These are phyloP conservation scores for Brachionus paranguensis DNA, from an alignment of 1,140 invertebrate genomes.

Conservation along the genomic window DNA sequence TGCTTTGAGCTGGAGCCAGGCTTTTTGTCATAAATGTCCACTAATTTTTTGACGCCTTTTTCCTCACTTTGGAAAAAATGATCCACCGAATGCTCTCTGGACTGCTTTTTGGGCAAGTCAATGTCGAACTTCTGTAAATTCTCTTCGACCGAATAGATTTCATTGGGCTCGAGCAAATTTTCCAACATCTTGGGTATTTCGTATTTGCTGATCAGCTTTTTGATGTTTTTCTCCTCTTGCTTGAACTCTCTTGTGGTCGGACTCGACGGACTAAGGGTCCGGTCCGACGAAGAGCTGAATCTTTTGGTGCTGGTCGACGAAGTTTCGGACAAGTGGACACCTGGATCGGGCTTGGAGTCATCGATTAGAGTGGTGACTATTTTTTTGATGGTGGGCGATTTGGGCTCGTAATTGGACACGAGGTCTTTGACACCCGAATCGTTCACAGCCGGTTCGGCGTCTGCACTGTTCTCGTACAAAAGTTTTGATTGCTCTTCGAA, in stretches of 20 bases:
- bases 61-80: neutral
- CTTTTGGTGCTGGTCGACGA: neutral
- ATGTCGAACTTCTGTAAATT: neutral
- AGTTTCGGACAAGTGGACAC: neutral
- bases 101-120: neutral
- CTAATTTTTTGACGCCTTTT: neutral
- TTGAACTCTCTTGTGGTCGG: neutral
- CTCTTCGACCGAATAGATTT: neutral
- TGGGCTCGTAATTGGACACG: neutral
- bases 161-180: neutral
- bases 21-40: conserved; percentile 6
- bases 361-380: neutral
- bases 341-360: neutral
- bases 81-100: neutral
- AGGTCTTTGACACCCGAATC: neutral
- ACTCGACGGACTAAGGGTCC: neutral
- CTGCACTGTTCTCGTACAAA: neutral
- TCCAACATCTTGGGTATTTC: conserved; percentile 20
- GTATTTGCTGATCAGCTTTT: conserved; percentile 26
- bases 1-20: neutral
- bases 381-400: conserved; percentile 1
- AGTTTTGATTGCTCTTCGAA: neutral
- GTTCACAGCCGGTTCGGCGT: neutral
- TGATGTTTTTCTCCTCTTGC: conserved; percentile 8
- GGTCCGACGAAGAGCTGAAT: neutral